A percentile compares a stretch with the other conserved stretches of the same genome.
Conservation (phyloP, 2,888 invertebrate species). For the Elmis aenea region DNA sequence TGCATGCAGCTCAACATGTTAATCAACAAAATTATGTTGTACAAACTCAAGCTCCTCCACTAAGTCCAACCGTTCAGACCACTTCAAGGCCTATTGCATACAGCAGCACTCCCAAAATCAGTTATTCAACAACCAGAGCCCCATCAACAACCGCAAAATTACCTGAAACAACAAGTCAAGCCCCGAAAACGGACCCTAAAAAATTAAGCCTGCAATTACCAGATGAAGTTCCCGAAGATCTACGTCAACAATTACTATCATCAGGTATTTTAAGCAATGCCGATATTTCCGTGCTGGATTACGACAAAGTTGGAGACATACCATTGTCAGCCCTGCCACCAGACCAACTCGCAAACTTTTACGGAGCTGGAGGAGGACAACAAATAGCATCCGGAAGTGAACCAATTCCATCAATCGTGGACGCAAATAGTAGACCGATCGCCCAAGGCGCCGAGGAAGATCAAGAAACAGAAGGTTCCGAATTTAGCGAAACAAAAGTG, state of each 20-base stretch:
- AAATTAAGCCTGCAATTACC: slow-evolving; percentile 60
- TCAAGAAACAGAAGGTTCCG: slow-evolving; percentile 55
- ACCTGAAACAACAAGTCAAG: slow-evolving; percentile 42
- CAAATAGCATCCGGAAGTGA: slow-evolving; percentile 63
- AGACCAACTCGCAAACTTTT: slow-evolving; percentile 81
- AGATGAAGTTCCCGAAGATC: slow-evolving; percentile 84
- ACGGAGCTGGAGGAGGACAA: slow-evolving; percentile 74
- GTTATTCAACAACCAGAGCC: slow-evolving; percentile 47
- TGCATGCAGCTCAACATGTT: slow-evolving; percentile 20
- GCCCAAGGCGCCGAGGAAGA: slow-evolving; percentile 41
- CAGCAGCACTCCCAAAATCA: slow-evolving; percentile 38
- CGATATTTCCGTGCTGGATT: slow-evolving; percentile 81
- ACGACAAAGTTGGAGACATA: slow-evolving; percentile 83
- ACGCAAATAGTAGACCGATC: slow-evolving; percentile 57
- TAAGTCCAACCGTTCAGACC: slow-evolving; percentile 28
- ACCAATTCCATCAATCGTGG: slow-evolving; percentile 62
- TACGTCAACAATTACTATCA: slow-evolving; percentile 73
- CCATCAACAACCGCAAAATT: slow-evolving; percentile 49
- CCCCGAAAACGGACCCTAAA: slow-evolving; percentile 48
- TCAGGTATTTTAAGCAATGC: slow-evolving; percentile 85
- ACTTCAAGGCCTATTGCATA: slow-evolving; percentile 32
- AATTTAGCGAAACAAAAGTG: slow-evolving; percentile 45
- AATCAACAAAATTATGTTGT: slow-evolving; percentile 8
- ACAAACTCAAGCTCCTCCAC: slow-evolving; percentile 8
- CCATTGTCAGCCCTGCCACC: slow-evolving; percentile 77